Percentiles rank a stretch among this genome's conserved stretches.
These are phyloP conservation scores for Chiloscyllium plagiosum DNA, from an alignment of 2,113 vertebrate species.

Conservation along the genomic window DNA sequence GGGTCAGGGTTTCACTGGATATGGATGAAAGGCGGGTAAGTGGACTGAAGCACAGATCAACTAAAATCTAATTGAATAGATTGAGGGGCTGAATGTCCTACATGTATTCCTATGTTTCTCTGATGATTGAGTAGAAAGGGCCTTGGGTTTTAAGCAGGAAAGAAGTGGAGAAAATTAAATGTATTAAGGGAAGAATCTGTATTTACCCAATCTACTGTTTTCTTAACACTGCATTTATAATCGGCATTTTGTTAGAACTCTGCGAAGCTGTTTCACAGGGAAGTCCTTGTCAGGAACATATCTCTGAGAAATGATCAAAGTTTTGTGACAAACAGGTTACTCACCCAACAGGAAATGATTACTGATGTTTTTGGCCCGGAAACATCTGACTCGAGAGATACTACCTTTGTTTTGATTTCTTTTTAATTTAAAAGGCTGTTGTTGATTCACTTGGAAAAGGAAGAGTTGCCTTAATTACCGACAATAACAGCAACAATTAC, in stretches of 20 bases:
- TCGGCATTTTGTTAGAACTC: not conserved
- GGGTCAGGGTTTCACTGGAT: not conserved
- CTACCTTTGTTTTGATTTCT: not conserved
- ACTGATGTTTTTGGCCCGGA: constrained; percentile 28
- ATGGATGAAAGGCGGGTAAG: not conserved
- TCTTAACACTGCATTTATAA: not conserved
- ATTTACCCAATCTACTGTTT: not conserved
- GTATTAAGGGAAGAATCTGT: not conserved
- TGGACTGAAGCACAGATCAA: not conserved
- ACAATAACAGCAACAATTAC: constrained; percentile 25
- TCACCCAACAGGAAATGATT: constrained; percentile 33
- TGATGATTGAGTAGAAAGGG: not conserved
- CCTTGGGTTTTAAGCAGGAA: not conserved
- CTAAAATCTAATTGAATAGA: not conserved
- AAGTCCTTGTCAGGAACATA: constrained; percentile 23
- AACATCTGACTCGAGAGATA: constrained; percentile 25
- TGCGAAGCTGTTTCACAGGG: constrained; percentile 9
- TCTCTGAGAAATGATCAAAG: constrained; percentile 35
- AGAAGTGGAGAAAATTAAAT: not conserved
- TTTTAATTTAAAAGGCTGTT: constrained; percentile 34
- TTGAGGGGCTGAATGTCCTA: not conserved
- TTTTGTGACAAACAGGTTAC: constrained; percentile 34
- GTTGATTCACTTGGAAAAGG: constrained; percentile 12
- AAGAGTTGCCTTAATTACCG: constrained; percentile 22
- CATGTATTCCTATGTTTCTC: not conserved